Conservation (phyloP, 2,888 invertebrate genomes). For the Leucophenga maculata region DNA sequence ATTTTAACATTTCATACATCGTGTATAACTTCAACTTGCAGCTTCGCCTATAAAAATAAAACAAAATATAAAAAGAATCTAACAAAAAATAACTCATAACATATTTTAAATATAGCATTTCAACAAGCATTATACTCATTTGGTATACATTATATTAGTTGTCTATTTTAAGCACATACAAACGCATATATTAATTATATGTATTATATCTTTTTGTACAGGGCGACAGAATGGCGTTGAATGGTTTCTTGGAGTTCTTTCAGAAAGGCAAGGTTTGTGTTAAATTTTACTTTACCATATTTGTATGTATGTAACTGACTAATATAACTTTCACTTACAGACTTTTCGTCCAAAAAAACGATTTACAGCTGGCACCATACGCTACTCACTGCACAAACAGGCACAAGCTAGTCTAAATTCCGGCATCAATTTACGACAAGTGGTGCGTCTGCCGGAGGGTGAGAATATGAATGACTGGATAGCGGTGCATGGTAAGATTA, state of each 20-base stretch:
- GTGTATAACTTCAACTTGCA: not conserved
- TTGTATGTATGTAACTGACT: not conserved
- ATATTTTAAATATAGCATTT: constrained; percentile 10
- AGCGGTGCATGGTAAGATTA: constrained; percentile 85
- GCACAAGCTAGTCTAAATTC: constrained; percentile 92
- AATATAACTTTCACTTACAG: constrained; percentile 74
- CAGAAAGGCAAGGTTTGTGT: constrained; percentile 82
- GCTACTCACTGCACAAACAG: constrained; percentile 89
- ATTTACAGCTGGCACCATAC: constrained; percentile 88
- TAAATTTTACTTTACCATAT: not conserved
- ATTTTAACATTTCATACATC: not conserved
- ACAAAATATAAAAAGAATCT: not conserved
- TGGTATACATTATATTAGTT: constrained; percentile 15
- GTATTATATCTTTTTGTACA: constrained; percentile 24
- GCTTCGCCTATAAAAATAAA: not conserved
- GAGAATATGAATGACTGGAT: constrained; percentile 94
- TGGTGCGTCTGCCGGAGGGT: constrained; percentile 85
- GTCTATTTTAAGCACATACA: constrained; percentile 3
- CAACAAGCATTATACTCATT: constrained; percentile 11
- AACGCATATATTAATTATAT: constrained; percentile 2
- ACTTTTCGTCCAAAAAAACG: constrained; percentile 92
- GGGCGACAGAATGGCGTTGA: constrained; percentile 75
- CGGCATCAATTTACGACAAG: constrained; percentile 86
- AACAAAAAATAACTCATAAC: constrained; percentile 22
- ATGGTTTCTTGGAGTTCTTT: constrained; percentile 83